Base-by-base conservation (phyloP, 2,113 vertebrate genomes). In the Brienomyrus longianalis region DNA sequence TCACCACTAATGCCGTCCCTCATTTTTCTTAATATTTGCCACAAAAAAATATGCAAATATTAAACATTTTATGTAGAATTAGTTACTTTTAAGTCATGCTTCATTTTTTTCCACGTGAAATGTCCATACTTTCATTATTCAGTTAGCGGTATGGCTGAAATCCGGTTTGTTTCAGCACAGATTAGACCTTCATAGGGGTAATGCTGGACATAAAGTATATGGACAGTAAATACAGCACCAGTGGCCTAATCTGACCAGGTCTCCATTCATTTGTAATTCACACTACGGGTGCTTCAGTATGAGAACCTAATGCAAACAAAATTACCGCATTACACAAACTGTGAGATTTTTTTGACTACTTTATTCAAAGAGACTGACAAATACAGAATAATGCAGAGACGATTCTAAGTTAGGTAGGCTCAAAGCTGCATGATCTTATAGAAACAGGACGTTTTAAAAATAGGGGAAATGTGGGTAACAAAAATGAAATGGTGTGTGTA, bases 291-390 rank as follows among this genome's bases (percentile, higher is more conserved):
- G 5, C 31, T 80, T 27, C 62, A 31, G 62, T 80, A 43, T 43
- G 74, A 80, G 74, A 77, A 1, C 31, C 31, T 17, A 39, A 74
- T 17, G 70, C 35, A 39, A 43, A 77, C 5, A 77, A 77, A 39
- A 80, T 43, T 1, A 19, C 17, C 15, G 0, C 19, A 80, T 43
- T 5, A 80, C 31, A 39, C 74, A 80, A 6, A 43, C 15, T 3
- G 19, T 21, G 13, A 5, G 13, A 77, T 39, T 21, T 39, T 39
- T 62, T 66, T 43, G 10, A 87, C 87, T 62, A 62, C 56, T 88
- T 88, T 88, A 88, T 88, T 88, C 87, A 88, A 54, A 87, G 86
- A 88, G 74, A 80, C 74, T 80, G 74, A 45, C 87, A 66, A 88
- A 39, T 43, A 88, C 87, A 43, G 31, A 88, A 45, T 62, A 62